A percentile compares a stretch with the other conserved stretches of the same genome.
Evolutionary conservation across 2,113 vertebrate species (phyloP).

Genomic region (Pseudorectes ferrugineus): DNA sequence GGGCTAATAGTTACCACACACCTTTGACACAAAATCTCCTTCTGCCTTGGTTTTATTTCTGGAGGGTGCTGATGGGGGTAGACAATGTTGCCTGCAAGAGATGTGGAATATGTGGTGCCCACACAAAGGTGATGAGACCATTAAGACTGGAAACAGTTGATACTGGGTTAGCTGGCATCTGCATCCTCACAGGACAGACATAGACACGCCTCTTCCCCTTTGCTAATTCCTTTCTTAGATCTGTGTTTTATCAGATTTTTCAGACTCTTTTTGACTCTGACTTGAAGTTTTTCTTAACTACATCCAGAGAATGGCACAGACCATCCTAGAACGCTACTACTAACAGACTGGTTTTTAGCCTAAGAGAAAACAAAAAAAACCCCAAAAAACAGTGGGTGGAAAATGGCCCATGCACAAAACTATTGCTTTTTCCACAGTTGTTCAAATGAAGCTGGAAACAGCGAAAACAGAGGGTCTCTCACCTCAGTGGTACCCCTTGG

Average conservation of each 20-base stretch:
- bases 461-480: neutral
- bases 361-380: neutral
- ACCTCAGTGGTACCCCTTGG: neutral
- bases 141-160: neutral
- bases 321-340: neutral
- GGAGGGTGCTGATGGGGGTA: neutral
- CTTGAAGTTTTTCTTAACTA: neutral
- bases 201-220: rapidly evolving
- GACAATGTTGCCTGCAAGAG: neutral
- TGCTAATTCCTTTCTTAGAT: neutral
- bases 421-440: neutral
- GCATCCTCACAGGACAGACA: neutral
- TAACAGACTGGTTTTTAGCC: neutral
- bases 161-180: neutral
- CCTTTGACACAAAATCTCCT: neutral
- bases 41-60: neutral
- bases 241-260: neutral
- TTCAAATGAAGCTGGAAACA: neutral
- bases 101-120: neutral
- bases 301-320: neutral
- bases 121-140: neutral
- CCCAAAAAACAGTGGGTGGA: rapidly evolving
- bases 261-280: neutral
- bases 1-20: neutral
- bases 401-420: neutral